Evolutionary conservation across 2,888 invertebrate genomes (phyloP), one percentile per base, ranked within the genome.

Genomic region (Microdon myrmicae): DNA sequence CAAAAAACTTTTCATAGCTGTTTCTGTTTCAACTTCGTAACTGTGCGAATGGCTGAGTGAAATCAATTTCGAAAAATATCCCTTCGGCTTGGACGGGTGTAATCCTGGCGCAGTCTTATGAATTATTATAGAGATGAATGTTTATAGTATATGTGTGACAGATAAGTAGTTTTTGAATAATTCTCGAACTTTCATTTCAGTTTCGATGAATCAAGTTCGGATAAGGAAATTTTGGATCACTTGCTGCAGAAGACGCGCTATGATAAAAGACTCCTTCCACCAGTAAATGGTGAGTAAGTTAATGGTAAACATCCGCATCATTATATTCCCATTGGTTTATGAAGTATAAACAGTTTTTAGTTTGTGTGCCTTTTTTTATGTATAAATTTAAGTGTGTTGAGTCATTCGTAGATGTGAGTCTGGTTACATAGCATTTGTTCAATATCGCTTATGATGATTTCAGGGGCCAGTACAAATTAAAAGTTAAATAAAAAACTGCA

Each of bases 211-310:
- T 92, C 92, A 74, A 92, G 91, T 84, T 92, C 92, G 80, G 92
- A 92, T 86, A 93, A 92, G 83, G 92, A 92, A 83, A 92, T 92
- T 81, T 84, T 94, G 83, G 94, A 94, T 86, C 88, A 92, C 82
- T 86, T 94, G 75, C 84, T 94, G 77, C 87, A 88, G 82, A 88
- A 88, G 76, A 89, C 90, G 77, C 89, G 92, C 81, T 94, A 94
- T 83, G 94, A 94, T 85, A 93, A 92, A 85, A 87, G 94, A 83
- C 87, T 94, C 80, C 85, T 93, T 77, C 94, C 94, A 75, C 92
- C 92, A 75, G 92, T 92, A 76, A 88, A 90, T 85, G 92, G 93
- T 93, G 81, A 81, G 81, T 76, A 28, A 23, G n/a, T n/a, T n/a
- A 22, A 17, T 51, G 26, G 32, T 53, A 38, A 29, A 49, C 47